phyloP scores from a whole-genome alignment of 2,113 vertebrate genomes.

The Morone saxatilis region DNA sequence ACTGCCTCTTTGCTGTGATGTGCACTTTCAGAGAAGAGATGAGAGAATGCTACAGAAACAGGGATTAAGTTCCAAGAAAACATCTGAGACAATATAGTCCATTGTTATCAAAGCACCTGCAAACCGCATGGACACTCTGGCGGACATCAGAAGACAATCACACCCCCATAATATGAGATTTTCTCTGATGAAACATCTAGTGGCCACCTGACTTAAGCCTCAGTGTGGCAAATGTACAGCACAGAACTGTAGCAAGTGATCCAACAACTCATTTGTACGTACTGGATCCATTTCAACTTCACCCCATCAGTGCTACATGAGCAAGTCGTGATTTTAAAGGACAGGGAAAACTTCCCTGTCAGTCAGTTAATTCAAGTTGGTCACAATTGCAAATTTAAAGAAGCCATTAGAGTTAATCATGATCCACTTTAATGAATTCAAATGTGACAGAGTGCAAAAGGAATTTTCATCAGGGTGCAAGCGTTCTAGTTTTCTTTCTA shows the following conservation, averaged over 20 bases:
- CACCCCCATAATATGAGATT: neutral
- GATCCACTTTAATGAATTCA: neutral
- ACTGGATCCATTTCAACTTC: neutral
- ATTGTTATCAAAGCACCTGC: neutral
- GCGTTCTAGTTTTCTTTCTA: neutral
- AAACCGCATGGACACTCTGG: neutral
- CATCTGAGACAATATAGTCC: neutral
- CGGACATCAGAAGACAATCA: neutral
- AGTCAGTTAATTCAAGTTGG: neutral
- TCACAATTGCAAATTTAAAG: neutral
- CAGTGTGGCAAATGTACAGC: neutral
- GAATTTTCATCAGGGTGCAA: neutral
- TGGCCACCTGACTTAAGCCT: neutral
- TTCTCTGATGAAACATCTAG: neutral
- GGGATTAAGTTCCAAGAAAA: neutral
- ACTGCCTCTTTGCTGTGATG: neutral
- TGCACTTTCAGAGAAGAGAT: neutral
- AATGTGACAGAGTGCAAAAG: neutral
- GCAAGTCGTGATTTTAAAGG: neutral
- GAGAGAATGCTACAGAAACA: neutral
- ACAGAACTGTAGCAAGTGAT: neutral
- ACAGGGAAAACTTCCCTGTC: neutral
- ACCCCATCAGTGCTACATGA: neutral
- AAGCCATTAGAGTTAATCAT: neutral
- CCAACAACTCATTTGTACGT: neutral